A percentile compares a stretch with the other conserved stretches of the same genome.
These are phyloP conservation scores for Amphimedon queenslandica DNA, from an alignment of 37 sponge, comb jelly and placozoan genomes.

Conservation along the genomic window DNA sequence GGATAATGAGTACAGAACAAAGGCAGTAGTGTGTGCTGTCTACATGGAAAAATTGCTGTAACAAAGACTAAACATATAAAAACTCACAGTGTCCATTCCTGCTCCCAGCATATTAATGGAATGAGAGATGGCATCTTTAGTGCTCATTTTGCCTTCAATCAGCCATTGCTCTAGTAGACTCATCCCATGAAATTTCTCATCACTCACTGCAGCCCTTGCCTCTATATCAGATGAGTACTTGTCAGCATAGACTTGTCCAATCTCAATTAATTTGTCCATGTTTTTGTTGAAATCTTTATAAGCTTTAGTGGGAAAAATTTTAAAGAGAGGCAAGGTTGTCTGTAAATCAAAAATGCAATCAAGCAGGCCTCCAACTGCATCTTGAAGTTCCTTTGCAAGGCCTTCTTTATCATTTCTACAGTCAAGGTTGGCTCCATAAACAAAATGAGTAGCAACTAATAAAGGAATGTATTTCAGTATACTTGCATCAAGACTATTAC, in stretches of 20 bases:
- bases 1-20: conserved; percentile 5
- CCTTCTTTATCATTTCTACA: neutral
- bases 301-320: conserved; percentile 7
- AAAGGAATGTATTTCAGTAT: too few species aligned
- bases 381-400: conserved; percentile 1
- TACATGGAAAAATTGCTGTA: conserved; percentile 1
- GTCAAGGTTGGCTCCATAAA: conserved; percentile 8
- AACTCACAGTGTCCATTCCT: conserved; percentile 50
- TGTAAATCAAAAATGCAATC: neutral
- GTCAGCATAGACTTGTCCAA: neutral
- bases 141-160: conserved; percentile 22
- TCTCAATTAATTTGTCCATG: neutral
- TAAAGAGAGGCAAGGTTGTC: conserved; percentile 3
- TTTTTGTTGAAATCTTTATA: neutral
- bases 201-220: neutral
- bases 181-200: neutral
- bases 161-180: conserved; percentile 54
- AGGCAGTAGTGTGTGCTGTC: conserved; percentile 9
- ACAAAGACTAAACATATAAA: too few species aligned
- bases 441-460: neutral
- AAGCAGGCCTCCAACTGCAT: neutral
- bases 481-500: too few species aligned
- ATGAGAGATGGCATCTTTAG: conserved; percentile 15
- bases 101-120: conserved; percentile 33
- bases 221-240: neutral